phyloP scores from a whole-genome alignment of 2,113 vertebrate species.

The Indicator maculatus region DNA sequence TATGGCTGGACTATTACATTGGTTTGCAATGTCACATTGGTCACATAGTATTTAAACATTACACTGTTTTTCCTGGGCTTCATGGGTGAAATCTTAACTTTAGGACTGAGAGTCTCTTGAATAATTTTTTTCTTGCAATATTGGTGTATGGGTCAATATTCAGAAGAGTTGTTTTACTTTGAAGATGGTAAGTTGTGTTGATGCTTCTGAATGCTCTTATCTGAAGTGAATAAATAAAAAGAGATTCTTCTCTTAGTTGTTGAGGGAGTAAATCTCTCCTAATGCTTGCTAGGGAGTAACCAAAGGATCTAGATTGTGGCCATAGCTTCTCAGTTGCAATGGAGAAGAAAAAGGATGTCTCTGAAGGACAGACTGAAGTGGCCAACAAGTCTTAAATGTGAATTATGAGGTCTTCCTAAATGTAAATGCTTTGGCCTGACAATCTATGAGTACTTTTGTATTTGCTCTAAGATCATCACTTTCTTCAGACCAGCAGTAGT shows the following conservation, averaged over 20 bases:
- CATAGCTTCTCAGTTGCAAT: background rate
- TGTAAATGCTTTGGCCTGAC: background rate
- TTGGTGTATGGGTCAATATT: background rate
- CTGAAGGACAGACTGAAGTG: background rate
- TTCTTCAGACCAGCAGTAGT: background rate
- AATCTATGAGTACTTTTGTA: background rate
- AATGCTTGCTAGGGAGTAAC: background rate
- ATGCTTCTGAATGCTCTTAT: background rate
- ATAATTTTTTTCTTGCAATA: background rate
- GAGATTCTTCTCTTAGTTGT: background rate
- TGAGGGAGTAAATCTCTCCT: background rate
- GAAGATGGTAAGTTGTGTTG: background rate
- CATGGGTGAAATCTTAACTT: background rate
- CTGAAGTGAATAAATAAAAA: background rate
- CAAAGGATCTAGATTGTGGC: background rate
- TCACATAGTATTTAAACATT: background rate
- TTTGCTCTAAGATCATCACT: background rate
- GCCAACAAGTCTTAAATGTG: background rate
- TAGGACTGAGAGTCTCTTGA: background rate
- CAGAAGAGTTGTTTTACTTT: background rate
- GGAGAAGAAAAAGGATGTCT: background rate
- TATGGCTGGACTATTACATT: fast-evolving
- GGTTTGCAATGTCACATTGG: background rate
- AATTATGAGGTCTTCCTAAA: background rate
- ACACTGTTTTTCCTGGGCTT: background rate